These are phyloP conservation scores for Haliclona indistincta DNA, from an alignment of 37 sponge, comb jelly and placozoan species.

Conservation along the genomic window DNA sequence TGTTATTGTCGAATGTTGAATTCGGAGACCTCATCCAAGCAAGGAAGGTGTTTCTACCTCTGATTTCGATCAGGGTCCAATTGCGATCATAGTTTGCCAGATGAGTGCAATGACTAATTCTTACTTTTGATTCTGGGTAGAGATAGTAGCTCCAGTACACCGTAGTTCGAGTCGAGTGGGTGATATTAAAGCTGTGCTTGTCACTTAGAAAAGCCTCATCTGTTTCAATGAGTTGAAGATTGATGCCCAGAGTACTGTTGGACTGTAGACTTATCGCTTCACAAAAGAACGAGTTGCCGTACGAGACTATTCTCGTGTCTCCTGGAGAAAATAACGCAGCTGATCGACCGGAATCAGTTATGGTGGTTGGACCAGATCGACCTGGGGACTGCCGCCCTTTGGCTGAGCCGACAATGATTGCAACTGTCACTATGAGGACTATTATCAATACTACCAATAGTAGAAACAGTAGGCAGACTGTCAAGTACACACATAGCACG, in stretches of 20 bases:
- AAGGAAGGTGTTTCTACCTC: slow-evolving; percentile 28
- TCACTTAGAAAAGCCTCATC: slow-evolving; percentile 8
- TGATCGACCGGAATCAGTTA: too few species aligned
- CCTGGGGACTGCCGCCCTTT: too few species aligned
- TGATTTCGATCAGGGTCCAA: slow-evolving; percentile 4
- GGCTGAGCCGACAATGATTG: too few species aligned
- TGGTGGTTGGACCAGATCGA: too few species aligned
- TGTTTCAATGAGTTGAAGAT: slow-evolving; percentile 3
- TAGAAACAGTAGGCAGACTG: too few species aligned
- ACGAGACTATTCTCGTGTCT: slow-evolving; percentile 28
- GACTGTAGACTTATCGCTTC: neutral
- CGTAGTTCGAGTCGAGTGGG: neutral
- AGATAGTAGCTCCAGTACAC: slow-evolving; percentile 18
- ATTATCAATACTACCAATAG: too few species aligned
- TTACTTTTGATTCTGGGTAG: slow-evolving; percentile 24
- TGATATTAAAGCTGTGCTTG: neutral
- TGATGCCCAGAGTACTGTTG: neutral
- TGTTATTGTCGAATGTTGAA: too few species aligned
- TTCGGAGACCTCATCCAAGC: slow-evolving; percentile 16
- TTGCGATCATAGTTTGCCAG: neutral
- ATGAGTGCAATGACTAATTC: too few species aligned
- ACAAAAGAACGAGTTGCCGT: slow-evolving; percentile 35
- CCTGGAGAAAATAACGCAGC: slow-evolving; percentile 14
- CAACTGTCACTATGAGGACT: too few species aligned
- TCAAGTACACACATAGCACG: too few species aligned